Evolutionary conservation across 2,113 vertebrate species (phyloP).

Genomic region (Potamarius usumacintae): DNA sequence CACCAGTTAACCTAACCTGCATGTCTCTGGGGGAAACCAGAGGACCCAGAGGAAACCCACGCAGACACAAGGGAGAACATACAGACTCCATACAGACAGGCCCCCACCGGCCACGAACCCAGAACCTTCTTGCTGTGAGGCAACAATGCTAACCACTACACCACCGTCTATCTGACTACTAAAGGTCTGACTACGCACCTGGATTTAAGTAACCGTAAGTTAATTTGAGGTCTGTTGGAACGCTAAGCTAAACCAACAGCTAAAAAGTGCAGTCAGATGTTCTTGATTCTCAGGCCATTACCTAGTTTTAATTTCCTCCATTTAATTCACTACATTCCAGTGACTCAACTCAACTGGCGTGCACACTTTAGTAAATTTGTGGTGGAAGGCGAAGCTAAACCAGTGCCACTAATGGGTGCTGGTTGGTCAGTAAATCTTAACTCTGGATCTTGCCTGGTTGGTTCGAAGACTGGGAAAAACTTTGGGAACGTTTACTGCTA

Average conservation of each 20-base stretch:
- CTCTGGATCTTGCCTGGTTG: neutral
- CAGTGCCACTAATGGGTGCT: neutral
- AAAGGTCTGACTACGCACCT: too few relatives aligned
- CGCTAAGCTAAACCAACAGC: neutral
- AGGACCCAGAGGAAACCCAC: too few relatives aligned
- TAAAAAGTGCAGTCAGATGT: neutral
- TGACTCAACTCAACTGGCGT: slow-evolving; percentile 3
- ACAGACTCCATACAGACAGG: too few relatives aligned
- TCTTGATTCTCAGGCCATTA: neutral
- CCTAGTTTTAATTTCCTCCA: neutral
- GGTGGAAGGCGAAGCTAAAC: slow-evolving; percentile 3
- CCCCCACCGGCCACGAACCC: too few relatives aligned
- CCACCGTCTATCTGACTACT: too few relatives aligned
- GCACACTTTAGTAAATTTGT: neutral
- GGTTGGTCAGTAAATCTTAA: neutral
- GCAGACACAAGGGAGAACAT: too few relatives aligned
- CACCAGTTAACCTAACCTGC: too few relatives aligned
- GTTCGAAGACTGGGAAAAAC: slow-evolving; percentile 51
- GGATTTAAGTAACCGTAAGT: neutral
- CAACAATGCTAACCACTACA: too few relatives aligned
- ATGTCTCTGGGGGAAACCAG: too few relatives aligned
- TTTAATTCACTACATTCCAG: neutral
- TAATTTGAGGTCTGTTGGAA: neutral
- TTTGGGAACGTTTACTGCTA: slow-evolving; percentile 60
- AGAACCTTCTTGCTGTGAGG: too few relatives aligned